Evolutionary conservation across 2,888 invertebrate species (phyloP), one percentile per base, ranked within the genome.

Genomic region (Rhingia campestris): DNA sequence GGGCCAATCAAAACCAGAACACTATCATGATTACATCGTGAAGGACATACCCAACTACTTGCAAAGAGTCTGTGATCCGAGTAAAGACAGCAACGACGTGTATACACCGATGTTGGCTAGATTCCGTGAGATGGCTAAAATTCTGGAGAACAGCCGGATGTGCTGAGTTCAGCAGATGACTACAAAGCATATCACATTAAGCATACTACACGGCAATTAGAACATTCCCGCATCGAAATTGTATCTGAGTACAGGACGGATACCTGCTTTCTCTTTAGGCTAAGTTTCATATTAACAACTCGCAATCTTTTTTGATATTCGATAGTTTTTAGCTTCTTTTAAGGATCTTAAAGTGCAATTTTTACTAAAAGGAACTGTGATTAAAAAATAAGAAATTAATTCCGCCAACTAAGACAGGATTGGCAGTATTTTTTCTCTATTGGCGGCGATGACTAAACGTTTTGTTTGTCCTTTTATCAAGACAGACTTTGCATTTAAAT

Each of bases 101-200:
- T 97, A 97, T 90, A 92, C 92, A 47, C 95, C 95, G 0, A 95
- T 96, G 96, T 89, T 96, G 22, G 89, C 92, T 2, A 92, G 96
- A 74, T 96, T 95, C 91, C 92, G 94, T 35, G 92, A 92, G 80
- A 93, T 94, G 88, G 91, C 92, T 2, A 86, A 88, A 12, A 86
- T 88, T 79, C 86, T 91, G 63, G 87, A 87, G 61, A 85, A 37
- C 45, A 81, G 49, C 14, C 61, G 64, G 49, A 79, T 79, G 35
- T 82, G 47, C 70, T 43, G 45, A 76, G 41, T 10, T 22, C 10
- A 7, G 33, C 32, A 9, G 12, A 35, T 22, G 5, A 59, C 79
- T 77, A 77, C 77, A 77, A 73, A 9, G n/a, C 4, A 37, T 43
- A 53, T 7, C 22, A 12, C 5, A 49, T 30, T 49, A 10, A 22